These are phyloP conservation scores for Diarsia mendica DNA, from an alignment of 2,888 invertebrate species.

Conservation along the genomic window DNA sequence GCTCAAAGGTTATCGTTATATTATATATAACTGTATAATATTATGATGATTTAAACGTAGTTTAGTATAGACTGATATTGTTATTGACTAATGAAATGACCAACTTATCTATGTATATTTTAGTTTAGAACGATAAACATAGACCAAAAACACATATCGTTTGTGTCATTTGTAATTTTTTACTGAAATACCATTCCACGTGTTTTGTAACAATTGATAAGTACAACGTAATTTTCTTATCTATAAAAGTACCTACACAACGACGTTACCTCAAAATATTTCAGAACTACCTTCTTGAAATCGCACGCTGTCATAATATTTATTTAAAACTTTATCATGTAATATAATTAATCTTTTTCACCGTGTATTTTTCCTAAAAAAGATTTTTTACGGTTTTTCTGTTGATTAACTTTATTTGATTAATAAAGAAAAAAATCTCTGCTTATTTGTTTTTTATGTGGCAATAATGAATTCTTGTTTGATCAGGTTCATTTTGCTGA, in stretches of 20 bases:
- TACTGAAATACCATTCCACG: not conserved
- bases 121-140: not conserved
- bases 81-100: not conserved
- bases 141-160: not conserved
- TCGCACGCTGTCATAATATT: conserved; percentile 64
- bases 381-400: conserved; percentile 19
- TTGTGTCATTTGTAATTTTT: not conserved
- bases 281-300: conserved; percentile 35
- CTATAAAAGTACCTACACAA: conserved; percentile 14
- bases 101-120: not conserved
- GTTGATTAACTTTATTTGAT: conserved; percentile 31
- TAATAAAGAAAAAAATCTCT: conserved; percentile 12
- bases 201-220: conserved; percentile 2
- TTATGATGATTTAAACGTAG: not conserved
- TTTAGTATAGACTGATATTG: not conserved
- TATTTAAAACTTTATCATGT: conserved; percentile 27
- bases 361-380: conserved; percentile 35
- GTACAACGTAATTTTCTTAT: conserved; percentile 32
- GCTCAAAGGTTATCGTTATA: not conserved
- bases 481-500: conserved; percentile 11
- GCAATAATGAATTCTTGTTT: conserved; percentile 38
- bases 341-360: conserved; percentile 23
- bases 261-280: conserved; percentile 40
- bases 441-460: conserved; percentile 35
- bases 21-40: not conserved